A percentile compares a stretch with the other conserved stretches of the same genome.
Conservation (phyloP, 2,113 vertebrate genomes). For the mouse (Mus musculus) region DNA sequence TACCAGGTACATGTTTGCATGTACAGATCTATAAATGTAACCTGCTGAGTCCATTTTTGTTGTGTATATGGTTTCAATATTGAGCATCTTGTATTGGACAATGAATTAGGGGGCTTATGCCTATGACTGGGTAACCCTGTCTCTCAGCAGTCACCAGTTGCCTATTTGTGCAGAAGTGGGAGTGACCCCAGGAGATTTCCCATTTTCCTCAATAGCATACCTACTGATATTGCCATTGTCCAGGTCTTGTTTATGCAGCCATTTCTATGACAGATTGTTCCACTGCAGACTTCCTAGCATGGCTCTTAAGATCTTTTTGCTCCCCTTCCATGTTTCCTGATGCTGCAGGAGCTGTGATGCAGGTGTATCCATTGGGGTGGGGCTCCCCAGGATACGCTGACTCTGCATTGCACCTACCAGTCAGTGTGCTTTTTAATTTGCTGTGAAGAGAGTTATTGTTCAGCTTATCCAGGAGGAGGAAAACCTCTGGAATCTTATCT, state of each 20-base stretch:
- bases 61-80: not conserved
- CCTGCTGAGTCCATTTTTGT: not conserved
- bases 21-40: not conserved
- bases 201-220: not conserved
- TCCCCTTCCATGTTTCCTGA: not conserved
- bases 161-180: not conserved
- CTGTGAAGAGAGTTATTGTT: not conserved
- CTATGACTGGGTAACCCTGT: not conserved
- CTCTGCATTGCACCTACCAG: not conserved
- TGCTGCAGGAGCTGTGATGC: not conserved
- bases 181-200: not conserved
- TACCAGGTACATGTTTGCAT: not conserved
- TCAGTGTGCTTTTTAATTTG: not conserved
- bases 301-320: not conserved
- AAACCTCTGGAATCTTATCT: not conserved
- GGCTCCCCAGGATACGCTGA: not conserved
- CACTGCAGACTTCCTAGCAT: not conserved
- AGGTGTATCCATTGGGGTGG: not conserved
- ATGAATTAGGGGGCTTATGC: not conserved
- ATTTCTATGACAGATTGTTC: not conserved
- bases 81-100: not conserved
- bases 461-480: not conserved
- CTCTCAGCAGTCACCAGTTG: not conserved
- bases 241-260: not conserved
- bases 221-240: not conserved